Evolutionary conservation across 2,888 invertebrate genomes (phyloP), one percentile per base, ranked within the genome.

Genomic region (Adelognathus sp.): DNA sequence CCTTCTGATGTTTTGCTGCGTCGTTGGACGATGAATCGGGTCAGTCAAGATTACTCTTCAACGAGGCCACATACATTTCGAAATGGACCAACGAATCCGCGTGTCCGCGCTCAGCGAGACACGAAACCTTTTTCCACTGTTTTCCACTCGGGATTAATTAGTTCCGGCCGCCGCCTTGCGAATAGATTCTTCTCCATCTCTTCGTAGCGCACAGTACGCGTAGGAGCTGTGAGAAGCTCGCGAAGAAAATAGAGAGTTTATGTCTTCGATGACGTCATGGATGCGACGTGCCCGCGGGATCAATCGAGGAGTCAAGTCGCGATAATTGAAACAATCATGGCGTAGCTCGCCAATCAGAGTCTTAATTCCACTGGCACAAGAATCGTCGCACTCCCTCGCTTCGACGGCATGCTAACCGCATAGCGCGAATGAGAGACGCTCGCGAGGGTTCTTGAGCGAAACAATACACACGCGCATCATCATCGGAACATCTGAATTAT

Each of bases 231-330:
- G 46, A 63, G n/a, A 46, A 21, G 24, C 33, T 1, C 33, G n/a
- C 33, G 16, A 36, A 50, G 16, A 16, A 9, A 9, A 29, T 44
- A 29, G 41, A 27, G 61, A 27, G 24, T 61, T 7, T 11, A 18
- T 11, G 33, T 36, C 18, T 56, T 71, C 71, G 71, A 52, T 71
- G 71, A 71, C 71, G 76, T 36, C 78, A 76, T n/a, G n/a, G n/a
- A n/a, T n/a, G 79, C 88, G 87, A 88, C 85, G 87, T 88, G 87
- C 88, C 64, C 73, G 66, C 71, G 87, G 86, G 90, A 89, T 90
- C 89, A 90, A 90, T 89, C 88, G 85, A 81, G 83, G 84, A 90
- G 90, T 90, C 90, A 90, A 90, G 88, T 90, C 86, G 87, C 87
- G 85, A 88, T 89, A 90, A 91, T 90, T 90, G 91, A 86, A 83